These are phyloP conservation scores for Fistularia tabacaria DNA, from an alignment of 2,797 vertebrate species.

Conservation along the genomic window DNA sequence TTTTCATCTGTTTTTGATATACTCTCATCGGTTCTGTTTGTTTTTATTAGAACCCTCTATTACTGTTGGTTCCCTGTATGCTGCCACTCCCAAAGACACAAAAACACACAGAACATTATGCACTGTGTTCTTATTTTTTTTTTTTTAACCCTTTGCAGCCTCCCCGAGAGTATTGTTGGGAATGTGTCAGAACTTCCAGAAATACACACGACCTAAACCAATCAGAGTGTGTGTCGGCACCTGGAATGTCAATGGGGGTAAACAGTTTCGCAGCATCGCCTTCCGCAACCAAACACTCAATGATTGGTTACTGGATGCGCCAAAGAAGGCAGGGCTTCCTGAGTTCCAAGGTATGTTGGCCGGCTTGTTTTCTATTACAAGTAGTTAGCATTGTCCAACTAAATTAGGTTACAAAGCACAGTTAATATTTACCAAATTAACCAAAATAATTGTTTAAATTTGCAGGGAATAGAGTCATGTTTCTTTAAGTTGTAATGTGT, in stretches of 20 bases:
- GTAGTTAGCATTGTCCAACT: background rate
- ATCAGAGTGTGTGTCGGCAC: conserved; percentile 90
- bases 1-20: conserved; percentile 25
- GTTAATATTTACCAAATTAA: background rate
- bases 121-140: background rate
- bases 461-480: too few species aligned
- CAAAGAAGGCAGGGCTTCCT: conserved; percentile 84
- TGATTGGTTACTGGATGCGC: conserved; percentile 95
- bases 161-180: conserved; percentile 91
- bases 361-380: background rate
- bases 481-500: too few species aligned
- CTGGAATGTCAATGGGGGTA: conserved; percentile 97
- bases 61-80: conserved; percentile 9
- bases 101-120: background rate
- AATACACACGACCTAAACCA: conserved; percentile 89
- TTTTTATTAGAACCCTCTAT: background rate
- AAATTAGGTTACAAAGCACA: background rate
- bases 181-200: conserved; percentile 95
- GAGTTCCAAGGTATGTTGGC: conserved; percentile 87
- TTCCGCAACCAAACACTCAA: conserved; percentile 97
- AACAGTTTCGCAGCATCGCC: conserved; percentile 97
- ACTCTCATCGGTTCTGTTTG: conserved; percentile 18
- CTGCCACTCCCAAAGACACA: conserved; percentile 2
- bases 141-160: conserved; percentile 66
- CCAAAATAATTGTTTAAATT: background rate